These are phyloP conservation scores for Zhuqinia jingwanae DNA, from an alignment of 2,888 invertebrate species.

Conservation along the genomic window DNA sequence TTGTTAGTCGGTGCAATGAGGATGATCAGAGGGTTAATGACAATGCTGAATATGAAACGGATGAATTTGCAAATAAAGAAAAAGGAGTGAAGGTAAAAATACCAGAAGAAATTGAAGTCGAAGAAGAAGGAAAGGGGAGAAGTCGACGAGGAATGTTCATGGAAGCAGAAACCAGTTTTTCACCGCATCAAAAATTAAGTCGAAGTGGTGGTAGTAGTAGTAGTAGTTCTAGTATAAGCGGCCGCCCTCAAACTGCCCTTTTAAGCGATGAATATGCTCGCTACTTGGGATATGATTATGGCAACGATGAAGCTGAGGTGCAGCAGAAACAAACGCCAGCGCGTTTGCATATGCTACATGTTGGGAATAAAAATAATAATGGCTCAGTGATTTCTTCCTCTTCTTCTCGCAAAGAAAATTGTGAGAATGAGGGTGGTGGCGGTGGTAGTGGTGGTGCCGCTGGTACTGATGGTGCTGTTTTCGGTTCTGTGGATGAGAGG, in stretches of 20 bases:
- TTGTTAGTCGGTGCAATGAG: neutral
- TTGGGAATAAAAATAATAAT: conserved; percentile 53
- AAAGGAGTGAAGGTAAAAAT: neutral
- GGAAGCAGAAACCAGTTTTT: conserved; percentile 71
- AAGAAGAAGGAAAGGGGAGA: conserved; percentile 35
- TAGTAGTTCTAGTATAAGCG: conserved; percentile 36
- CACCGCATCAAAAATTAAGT: conserved; percentile 30
- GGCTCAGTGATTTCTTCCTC: conserved; percentile 34
- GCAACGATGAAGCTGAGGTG: conserved; percentile 50
- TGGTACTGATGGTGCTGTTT: conserved; percentile 29
- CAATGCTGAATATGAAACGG: conserved; percentile 43
- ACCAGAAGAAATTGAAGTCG: neutral
- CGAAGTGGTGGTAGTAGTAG: conserved; percentile 35
- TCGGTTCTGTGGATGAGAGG: conserved; percentile 45
- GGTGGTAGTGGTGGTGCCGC: conserved; percentile 4
- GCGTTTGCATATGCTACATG: conserved; percentile 55
- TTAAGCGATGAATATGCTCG: conserved; percentile 72
- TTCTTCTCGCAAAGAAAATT: conserved; percentile 22
- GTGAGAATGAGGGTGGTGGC: conserved; percentile 45
- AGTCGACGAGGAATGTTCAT: conserved; percentile 52
- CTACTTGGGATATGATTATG: conserved; percentile 68
- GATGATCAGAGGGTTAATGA: conserved; percentile 30
- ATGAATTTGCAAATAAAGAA: conserved; percentile 38
- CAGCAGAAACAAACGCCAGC: conserved; percentile 56
- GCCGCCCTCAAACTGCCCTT: conserved; percentile 70